Base-by-base conservation (phyloP, 1,140 invertebrate genomes). In the Calliphora vicina region DNA sequence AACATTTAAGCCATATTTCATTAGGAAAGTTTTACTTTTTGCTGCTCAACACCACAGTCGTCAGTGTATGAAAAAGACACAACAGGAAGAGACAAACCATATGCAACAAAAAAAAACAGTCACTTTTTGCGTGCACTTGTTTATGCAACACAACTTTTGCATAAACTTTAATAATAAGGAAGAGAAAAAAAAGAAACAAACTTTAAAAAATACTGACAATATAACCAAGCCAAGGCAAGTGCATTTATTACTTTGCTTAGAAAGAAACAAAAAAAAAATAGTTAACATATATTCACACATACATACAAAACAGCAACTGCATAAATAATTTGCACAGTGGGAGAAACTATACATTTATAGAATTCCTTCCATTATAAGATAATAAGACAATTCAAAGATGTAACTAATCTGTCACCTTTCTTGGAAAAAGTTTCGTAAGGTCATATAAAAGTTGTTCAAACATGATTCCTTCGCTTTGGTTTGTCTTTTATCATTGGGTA, bases 1-100 rank as follows among this genome's bases (percentile, higher is more conserved):
- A 23, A 67, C 10, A 67, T 67, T 67, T 67, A 67, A 67, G 20
- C 61, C 61, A 67, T 67, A 67, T 67, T 67, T 67, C 61, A 67
- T 67, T 67, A 67, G 9, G 10, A 20, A 23, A 67, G 8, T 67
- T 67, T 67, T 2, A 1, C n/a, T 57, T 57, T 57, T 57, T 57
- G 15, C 15, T n/a, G 2, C n/a, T n/a, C 5, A 17, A 0, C n/a
- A 17, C 5, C 6, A 17, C n/a, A n/a, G 15, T 15, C n/a, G 13
- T 57, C n/a, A 57, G 50, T n/a, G 13, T 57, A 17, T 6, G 15
- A 57, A n/a, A 6, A n/a, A 57, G n/a, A 57, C 50, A 57, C 50
- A 57, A 17, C 50, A 57, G 50, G 50, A 57, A 57, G 50, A 15
- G 50, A 57, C 50, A 57, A 57, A 57, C 35, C 35, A 35, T 35